phyloP scores from a whole-genome alignment of 2,113 vertebrate genomes.

The Gracilinanus agilis region DNA sequence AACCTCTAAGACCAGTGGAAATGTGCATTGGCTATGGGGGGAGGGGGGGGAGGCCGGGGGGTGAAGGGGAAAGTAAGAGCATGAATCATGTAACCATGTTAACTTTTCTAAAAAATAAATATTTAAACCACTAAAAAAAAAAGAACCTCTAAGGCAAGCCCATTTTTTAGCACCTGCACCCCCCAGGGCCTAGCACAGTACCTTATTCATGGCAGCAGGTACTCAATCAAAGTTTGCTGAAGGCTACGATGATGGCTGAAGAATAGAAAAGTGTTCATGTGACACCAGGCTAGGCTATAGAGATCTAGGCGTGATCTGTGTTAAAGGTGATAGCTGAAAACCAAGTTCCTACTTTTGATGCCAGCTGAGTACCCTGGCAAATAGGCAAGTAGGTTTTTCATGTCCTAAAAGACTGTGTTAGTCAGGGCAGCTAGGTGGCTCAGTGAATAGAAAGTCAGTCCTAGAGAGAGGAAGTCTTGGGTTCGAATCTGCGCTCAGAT shows the following conservation, averaged over 20 bases:
- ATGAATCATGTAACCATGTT: too few species aligned
- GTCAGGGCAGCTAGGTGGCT: neutral
- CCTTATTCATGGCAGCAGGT: neutral
- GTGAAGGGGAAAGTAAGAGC: too few species aligned
- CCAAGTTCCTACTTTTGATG: neutral
- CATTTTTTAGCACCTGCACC: conserved; percentile 55
- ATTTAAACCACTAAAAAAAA: too few species aligned
- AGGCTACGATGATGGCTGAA: neutral
- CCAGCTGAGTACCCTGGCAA: neutral
- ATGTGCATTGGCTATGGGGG: too few species aligned
- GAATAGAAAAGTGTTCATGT: neutral
- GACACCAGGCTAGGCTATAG: neutral
- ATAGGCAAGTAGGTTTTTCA: neutral
- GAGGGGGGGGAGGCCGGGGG: too few species aligned
- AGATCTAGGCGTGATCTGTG: neutral
- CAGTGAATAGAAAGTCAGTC: too few species aligned
- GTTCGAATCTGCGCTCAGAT: too few species aligned
- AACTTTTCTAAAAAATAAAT: too few species aligned
- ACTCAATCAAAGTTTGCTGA: neutral
- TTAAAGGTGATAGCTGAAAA: neutral
- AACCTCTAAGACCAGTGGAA: too few species aligned
- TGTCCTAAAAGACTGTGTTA: neutral
- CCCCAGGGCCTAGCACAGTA: conserved; percentile 16
- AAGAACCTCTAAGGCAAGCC: conserved; percentile 29
- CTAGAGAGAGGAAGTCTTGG: too few species aligned